A percentile compares a stretch with the other conserved stretches of the same genome.
Conservation (phyloP, 2,888 invertebrate genomes). For the Petrolisthes manimaculis region DNA sequence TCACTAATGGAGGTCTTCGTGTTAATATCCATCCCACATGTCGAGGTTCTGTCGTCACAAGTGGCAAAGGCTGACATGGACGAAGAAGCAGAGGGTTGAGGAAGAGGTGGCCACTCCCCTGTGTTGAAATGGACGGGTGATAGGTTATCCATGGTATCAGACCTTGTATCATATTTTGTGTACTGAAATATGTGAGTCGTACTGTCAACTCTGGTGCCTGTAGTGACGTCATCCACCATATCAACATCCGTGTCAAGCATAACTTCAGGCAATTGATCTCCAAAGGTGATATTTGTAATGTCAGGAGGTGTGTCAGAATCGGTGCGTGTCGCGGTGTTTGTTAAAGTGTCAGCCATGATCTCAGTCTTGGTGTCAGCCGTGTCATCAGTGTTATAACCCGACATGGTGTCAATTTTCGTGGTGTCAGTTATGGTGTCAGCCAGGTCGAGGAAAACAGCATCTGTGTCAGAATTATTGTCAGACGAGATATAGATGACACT, state of each 20-base stretch:
- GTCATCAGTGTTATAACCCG: not conserved
- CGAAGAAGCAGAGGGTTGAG: not conserved
- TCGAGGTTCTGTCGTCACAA: too few relatives aligned
- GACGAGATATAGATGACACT: too few relatives aligned
- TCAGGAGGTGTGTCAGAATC: not conserved
- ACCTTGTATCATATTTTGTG: not conserved
- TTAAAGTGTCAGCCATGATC: not conserved
- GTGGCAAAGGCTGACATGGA: too few relatives aligned
- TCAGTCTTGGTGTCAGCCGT: not conserved
- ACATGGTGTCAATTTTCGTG: not conserved
- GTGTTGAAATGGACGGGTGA: not conserved
- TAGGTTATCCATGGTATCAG: not conserved
- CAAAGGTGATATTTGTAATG: not conserved
- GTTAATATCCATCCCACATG: too few relatives aligned
- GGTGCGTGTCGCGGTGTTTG: not conserved
- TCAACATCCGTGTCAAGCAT: not conserved
- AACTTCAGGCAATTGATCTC: too few relatives aligned
- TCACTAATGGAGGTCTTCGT: too few relatives aligned
- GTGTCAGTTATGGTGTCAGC: not conserved
- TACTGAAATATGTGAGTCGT: not conserved
- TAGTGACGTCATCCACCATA: not conserved
- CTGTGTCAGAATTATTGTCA: not conserved
- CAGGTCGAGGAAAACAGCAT: not conserved
- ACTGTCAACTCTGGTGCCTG: not conserved
- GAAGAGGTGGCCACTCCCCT: not conserved